phyloP scores from a whole-genome alignment of 2,888 invertebrate species.

The Eupithecia insigniata region DNA sequence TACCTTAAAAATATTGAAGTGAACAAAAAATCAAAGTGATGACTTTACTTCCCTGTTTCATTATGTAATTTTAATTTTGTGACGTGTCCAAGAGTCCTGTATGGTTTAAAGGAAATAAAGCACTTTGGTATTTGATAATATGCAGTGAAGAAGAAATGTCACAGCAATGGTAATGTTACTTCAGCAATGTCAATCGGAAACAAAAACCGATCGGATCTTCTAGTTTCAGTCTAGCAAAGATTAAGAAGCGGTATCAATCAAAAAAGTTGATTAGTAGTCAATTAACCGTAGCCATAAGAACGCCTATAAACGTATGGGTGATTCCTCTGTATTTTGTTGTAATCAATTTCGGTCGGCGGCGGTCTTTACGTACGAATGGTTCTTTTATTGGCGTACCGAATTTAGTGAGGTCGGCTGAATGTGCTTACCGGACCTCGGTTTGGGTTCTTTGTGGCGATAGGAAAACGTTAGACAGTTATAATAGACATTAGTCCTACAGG shows the following conservation, averaged over 20 bases:
- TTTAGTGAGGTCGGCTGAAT: constrained; percentile 74
- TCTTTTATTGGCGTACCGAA: constrained; percentile 82
- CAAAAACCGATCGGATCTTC: neutral
- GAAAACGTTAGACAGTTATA: constrained; percentile 14
- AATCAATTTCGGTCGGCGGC: constrained; percentile 82
- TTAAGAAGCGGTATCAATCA: constrained; percentile 22
- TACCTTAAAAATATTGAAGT: no score
- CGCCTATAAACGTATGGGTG: constrained; percentile 80
- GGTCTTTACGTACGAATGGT: constrained; percentile 77
- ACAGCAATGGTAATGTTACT: no score
- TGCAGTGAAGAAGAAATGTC: no score
- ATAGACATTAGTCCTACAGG: no score
- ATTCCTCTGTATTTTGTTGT: constrained; percentile 82
- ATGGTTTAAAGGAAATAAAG: no score
- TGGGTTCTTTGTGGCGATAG: constrained; percentile 46
- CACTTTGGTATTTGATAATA: no score
- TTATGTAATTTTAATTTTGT: no score
- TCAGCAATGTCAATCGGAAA: neutral
- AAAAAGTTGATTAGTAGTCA: constrained; percentile 75
- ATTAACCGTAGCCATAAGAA: constrained; percentile 80
- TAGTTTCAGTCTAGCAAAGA: neutral
- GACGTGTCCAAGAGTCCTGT: no score
- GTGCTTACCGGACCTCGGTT: constrained; percentile 60
- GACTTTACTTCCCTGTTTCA: no score
- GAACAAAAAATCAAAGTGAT: no score